Base-by-base conservation (phyloP, 92 coral and sea anemone genomes). In the Zoanthus sociatus region DNA sequence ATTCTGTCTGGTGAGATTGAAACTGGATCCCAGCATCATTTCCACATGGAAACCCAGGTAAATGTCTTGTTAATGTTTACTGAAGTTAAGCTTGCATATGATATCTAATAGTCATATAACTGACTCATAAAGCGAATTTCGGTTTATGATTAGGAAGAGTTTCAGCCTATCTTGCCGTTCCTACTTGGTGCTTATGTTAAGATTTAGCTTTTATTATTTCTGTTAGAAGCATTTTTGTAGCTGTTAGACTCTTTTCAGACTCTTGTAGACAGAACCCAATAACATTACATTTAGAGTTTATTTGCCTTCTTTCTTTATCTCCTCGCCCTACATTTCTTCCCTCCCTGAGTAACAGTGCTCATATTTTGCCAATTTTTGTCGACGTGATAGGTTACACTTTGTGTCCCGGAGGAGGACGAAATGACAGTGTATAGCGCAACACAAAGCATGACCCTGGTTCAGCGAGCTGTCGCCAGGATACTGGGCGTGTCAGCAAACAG, bases 1-100 rank as follows among this genome's bases (percentile, higher is more conserved):
- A 89, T 93, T 77, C 90, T 96, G 4, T 71, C 83, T 67, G 98
- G 98, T 7, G 89, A 92, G 37, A 88, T 96, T 70, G 82, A 89
- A 33, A 85, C 93, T 75, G 98, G 93, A 83, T 92, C 95, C 0
- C 98, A 96, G 70, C 97, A 96, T 69, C 98, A 96, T 87, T 78
- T 94, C 82, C 94, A 94, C 79, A 90, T 96, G 98, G 98, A 96
- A 78, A 96, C 96, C 20, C 98, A 96, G 93, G 98, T 96, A 14
- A 9, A 10, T 54, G 60, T 54, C 60, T 54, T 15, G 42, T 4
- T 37, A 0, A 37, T 37, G 42, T 37, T n/a, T 45, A 71, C 20
- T 64, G 20, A 64, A 20, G n/a, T 20, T 9, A 20, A 3, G 31
- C 20, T 7, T 1, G 71, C n/a, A 6, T 64, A 20, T 64, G 15